Percentiles rank a stretch among this genome's conserved stretches.
phyloP scores from a whole-genome alignment of 2,888 invertebrate species.

The Vannuccia rotundouncinata region DNA sequence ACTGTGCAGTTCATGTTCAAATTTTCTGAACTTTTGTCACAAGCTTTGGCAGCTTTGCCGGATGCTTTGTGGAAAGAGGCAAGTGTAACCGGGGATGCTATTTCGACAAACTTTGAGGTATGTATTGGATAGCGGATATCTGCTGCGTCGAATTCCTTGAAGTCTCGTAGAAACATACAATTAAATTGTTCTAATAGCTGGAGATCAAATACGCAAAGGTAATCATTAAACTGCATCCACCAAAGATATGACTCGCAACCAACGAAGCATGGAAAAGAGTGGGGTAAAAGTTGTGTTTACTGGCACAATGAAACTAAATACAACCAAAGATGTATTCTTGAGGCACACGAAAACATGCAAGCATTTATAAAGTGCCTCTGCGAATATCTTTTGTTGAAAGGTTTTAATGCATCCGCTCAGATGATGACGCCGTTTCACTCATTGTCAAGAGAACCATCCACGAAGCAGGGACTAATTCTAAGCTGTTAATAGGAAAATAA shows the following conservation, averaged over 20 bases:
- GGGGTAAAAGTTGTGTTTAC: neutral
- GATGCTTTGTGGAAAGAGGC: neutral
- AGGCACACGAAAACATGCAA: neutral
- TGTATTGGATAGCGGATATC: neutral
- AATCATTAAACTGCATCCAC: neutral
- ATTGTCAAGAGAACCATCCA: neutral
- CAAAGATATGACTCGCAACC: neutral
- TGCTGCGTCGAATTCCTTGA: neutral
- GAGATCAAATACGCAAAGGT: neutral
- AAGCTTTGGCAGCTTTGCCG: neutral
- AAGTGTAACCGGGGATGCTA: neutral
- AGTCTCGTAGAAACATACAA: neutral
- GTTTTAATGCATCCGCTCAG: neutral
- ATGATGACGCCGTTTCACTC: neutral
- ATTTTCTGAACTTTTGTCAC: no score
- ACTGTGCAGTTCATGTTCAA: neutral
- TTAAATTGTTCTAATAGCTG: neutral
- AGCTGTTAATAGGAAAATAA: neutral
- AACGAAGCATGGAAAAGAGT: neutral
- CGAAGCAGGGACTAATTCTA: neutral
- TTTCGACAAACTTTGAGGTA: neutral
- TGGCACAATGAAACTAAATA: neutral
- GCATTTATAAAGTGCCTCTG: neutral
- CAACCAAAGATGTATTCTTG: neutral
- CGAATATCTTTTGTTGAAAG: neutral